Conservation (phyloP, 1,140 invertebrate genomes). For the Phthorimaea operculella region DNA sequence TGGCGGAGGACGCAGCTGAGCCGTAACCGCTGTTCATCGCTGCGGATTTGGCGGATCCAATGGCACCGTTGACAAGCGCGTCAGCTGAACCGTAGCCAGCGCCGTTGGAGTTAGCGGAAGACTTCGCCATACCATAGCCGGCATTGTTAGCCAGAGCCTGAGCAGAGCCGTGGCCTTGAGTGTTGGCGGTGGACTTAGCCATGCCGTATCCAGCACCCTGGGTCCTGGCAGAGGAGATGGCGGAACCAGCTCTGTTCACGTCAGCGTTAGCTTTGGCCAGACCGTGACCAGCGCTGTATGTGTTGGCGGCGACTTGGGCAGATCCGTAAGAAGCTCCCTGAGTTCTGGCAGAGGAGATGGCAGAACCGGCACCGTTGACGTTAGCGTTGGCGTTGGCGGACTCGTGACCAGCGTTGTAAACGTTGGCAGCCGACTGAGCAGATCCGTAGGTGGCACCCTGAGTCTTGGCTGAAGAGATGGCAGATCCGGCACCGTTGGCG, state of each 20-base stretch:
- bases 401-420: background rate
- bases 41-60: constrained; percentile 13
- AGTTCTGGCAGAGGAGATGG: constrained; percentile 33
- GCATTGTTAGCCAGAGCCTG: constrained; percentile 22
- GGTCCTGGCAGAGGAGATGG: constrained; percentile 26
- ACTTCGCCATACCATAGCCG: constrained; percentile 31
- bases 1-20: constrained; percentile 23
- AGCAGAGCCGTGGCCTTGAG: constrained; percentile 6
- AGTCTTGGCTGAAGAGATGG: constrained; percentile 26
- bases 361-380: constrained; percentile 27
- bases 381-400: constrained; percentile 25
- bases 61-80: constrained; percentile 19
- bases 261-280: constrained; percentile 43
- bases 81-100: constrained; percentile 14
- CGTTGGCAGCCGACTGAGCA: constrained; percentile 14
- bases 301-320: constrained; percentile 30
- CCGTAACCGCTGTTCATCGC: constrained; percentile 18
- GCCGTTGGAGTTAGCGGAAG: constrained; percentile 29
- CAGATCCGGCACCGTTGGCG: constrained; percentile 24
- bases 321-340: constrained; percentile 21
- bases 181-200: constrained; percentile 14
- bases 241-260: constrained; percentile 22
- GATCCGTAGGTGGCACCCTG: constrained; percentile 13
- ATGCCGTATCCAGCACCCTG: constrained; percentile 14
- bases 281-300: constrained; percentile 42